A percentile compares a stretch with the other conserved stretches of the same genome.
These are phyloP conservation scores for Rotaria sp. DNA, from an alignment of 2,888 invertebrate genomes.

Conservation along the genomic window DNA sequence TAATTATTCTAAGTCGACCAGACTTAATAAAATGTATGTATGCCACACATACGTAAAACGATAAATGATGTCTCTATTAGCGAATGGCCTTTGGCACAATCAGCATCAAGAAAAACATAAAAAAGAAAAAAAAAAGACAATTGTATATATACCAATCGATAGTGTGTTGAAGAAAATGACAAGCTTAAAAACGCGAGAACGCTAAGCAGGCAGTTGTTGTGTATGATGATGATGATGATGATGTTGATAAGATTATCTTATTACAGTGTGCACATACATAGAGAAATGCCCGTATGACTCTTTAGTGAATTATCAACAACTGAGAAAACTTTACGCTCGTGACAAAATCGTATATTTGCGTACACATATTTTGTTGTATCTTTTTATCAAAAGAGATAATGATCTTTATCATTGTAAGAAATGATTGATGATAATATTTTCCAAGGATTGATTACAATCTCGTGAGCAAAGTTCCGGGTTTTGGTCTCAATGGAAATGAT, in stretches of 20 bases:
- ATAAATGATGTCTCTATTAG: neutral
- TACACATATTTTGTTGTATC: neutral
- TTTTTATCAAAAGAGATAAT: neutral
- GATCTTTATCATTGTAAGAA: neutral
- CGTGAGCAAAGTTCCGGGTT: neutral
- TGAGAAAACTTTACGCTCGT: neutral
- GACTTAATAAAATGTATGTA: too few relatives aligned
- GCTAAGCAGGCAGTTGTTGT: neutral
- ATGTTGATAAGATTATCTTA: neutral
- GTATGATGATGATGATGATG: neutral
- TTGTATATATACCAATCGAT: neutral
- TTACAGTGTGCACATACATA: neutral
- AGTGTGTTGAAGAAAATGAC: neutral
- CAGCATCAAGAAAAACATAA: neutral
- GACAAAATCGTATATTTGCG: neutral
- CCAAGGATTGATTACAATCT: neutral
- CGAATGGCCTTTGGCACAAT: neutral
- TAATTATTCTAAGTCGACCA: too few relatives aligned
- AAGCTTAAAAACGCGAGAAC: neutral
- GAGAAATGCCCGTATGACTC: neutral
- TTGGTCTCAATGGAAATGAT: neutral
- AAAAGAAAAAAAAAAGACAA: neutral
- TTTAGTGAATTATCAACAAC: neutral
- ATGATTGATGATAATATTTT: neutral
- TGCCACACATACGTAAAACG: neutral